Conservation (phyloP, 2,888 invertebrate species). For the Drosophila borealis region DNA sequence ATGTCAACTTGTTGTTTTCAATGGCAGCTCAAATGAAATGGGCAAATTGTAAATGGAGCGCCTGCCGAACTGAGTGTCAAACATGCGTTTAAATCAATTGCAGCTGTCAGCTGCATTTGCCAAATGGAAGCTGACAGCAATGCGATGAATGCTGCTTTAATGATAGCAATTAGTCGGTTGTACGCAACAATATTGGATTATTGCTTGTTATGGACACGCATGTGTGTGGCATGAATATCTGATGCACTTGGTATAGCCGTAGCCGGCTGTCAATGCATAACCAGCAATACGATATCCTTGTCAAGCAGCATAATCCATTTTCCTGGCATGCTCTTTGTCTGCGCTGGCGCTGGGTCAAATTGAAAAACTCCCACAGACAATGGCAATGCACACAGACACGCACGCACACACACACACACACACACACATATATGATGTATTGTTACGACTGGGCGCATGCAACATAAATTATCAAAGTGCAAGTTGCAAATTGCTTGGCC, state of each 20-base stretch:
- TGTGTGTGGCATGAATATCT: background rate
- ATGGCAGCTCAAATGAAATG: background rate
- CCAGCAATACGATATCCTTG: slow-evolving; percentile 46
- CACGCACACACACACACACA: slow-evolving; percentile 2
- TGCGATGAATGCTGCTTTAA: slow-evolving; percentile 52
- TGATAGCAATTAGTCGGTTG: slow-evolving; percentile 55
- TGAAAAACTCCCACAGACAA: slow-evolving; percentile 44
- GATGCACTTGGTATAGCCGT: slow-evolving; percentile 22
- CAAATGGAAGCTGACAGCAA: slow-evolving; percentile 22
- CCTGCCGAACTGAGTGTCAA: slow-evolving; percentile 25
- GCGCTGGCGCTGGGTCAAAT: slow-evolving; percentile 44
- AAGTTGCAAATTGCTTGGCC: slow-evolving; percentile 76
- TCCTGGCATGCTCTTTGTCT: slow-evolving; percentile 45
- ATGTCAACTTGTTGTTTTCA: too few species aligned
- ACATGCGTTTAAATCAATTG: slow-evolving; percentile 51
- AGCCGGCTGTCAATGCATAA: slow-evolving; percentile 42
- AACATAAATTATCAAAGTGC: slow-evolving; percentile 77
- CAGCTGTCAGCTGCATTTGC: slow-evolving; percentile 29
- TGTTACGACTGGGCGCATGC: slow-evolving; percentile 48
- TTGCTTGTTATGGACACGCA: background rate
- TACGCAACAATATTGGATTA: slow-evolving; percentile 16
- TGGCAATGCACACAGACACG: slow-evolving; percentile 16
- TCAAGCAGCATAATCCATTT: slow-evolving; percentile 65
- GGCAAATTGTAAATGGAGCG: slow-evolving; percentile 36
- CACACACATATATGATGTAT: slow-evolving; percentile 37